Evolutionary conservation across 2,888 invertebrate genomes (phyloP), one percentile per base, ranked within the genome.

Genomic region (Xestia ashworthii): DNA sequence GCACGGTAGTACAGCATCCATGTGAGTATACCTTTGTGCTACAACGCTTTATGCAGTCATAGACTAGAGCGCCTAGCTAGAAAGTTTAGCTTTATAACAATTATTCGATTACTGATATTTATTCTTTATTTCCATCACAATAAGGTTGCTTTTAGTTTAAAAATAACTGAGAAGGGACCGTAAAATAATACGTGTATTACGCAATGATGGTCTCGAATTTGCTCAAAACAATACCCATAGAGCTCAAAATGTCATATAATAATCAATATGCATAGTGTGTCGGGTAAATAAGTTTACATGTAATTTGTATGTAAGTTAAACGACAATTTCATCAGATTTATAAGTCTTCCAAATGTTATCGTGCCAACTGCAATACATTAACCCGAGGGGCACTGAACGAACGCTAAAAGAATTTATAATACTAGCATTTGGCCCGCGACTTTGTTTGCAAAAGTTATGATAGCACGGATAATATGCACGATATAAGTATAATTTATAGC

Each of bases 301-400:
- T 64, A 9, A 62, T 50, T 12, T 38, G 53, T 25, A 32, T 1
- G 22, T 76, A 19, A 48, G 46, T 16, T 5, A 44, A 50, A 32
- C 32, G 62, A n/a, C 4, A 19, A 5, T 48, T 41, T n/a, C 8
- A 38, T 50, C 41, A 64, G 41, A 64, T 38, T 16, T 41, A 0
- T 16, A 38, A 19, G 3, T 53, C 1, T 0, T 25, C n/a, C 16
- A 50, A 48, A 14, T 0, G n/a, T 16, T 55, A 16, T 32, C 68
- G 79, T 79, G 77, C 53, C 77, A 67, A 75, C 44, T 46, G 44
- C 38, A 38, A 38, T 25, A 65, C 3, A 22, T 9, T 48, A 12
- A n/a, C 38, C 5, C 6, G n/a, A 78, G 14, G 25, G 22, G 25
- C 8, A 72, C 25, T 9, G 25, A 72, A 25, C 14, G 8, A 41